phyloP scores from a whole-genome alignment of 2,113 vertebrate species.

The Amphiprion percula region DNA sequence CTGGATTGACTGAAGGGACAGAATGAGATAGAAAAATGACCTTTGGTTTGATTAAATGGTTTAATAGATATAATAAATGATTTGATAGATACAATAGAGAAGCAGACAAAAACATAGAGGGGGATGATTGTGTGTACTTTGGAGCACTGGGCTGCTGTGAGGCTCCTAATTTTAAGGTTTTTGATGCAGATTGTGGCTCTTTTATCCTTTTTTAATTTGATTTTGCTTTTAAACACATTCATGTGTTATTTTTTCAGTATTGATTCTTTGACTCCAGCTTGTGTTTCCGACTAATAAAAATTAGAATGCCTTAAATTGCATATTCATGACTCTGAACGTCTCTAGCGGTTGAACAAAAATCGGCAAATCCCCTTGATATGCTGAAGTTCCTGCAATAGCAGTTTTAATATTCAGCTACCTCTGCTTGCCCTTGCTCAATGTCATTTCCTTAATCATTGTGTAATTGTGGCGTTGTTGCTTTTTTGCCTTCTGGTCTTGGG shows the following conservation, averaged over 20 bases:
- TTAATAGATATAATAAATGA: not conserved
- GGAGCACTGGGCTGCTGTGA: no score
- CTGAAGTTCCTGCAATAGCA: constrained; percentile 1
- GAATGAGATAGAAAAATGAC: not conserved
- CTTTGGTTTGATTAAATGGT: not conserved
- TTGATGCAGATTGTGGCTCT: no score
- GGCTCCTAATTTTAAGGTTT: no score
- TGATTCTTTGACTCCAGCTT: no score
- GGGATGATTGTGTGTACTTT: no score
- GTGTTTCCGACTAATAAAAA: no score
- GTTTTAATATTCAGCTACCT: constrained; percentile 28
- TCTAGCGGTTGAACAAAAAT: not conserved
- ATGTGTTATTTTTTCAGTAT: not conserved
- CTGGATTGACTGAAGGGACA: not conserved
- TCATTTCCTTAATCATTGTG: constrained; percentile 23
- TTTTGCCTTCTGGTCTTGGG: constrained; percentile 39
- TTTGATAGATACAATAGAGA: no score
- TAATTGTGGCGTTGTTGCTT: constrained; percentile 37
- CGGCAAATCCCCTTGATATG: not conserved
- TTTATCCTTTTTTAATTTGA: no score
- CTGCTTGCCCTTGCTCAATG: constrained; percentile 13
- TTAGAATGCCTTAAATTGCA: not conserved
- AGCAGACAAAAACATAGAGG: no score
- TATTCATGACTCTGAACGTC: no score
- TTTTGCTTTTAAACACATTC: not conserved